Base-by-base conservation (phyloP, 2,888 invertebrate species). In the Lasioglossum zephyrum region DNA sequence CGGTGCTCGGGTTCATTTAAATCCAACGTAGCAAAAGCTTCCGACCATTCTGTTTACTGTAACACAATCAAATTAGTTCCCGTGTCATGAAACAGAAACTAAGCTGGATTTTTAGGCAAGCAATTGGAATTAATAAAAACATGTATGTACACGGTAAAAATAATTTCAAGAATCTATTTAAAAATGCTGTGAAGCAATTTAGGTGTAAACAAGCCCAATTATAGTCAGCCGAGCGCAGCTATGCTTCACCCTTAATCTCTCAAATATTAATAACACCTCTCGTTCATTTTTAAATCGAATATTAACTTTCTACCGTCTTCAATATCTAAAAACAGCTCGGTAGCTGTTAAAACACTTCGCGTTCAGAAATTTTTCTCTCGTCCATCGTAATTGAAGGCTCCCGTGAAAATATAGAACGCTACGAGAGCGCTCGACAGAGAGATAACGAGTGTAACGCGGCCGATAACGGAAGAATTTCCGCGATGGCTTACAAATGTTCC, bases 401-500 rank as follows among this genome's bases (percentile, higher is more conserved):
- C n/a, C 53, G 2, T 9, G n/a, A 53, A 53, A 53, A n/a, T 53
- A 53, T 9, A 53, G 53, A 53, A 53, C 22, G 9, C 22, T 22
- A 22, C 8, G 22, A 53, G 9, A 53, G 2, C 53, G 9, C 53
- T 60, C 26, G 60, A 31, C 22, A 26, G 8, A 53, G 53, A 53
- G 22, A 36, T 39, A 69, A 39, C 69, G 69, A 72, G 72, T 72
- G 70, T 16, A 36, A n/a, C 13, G 57, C 13, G 44, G n/a, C 26
- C 2, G 60, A 82, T 75, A 49, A 36, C 31, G 49, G 49, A n/a
- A 49, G 80, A 63, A 39, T 60, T 49, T 13, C 9, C 49, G 49
- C 26, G 39, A 44, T 60, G 44, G 77, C 77, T 83, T 78, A 49
- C 83, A 53, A 85, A 79, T 85, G 74, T 13, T 49, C n/a, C 53